Evolutionary conservation across 2,113 vertebrate genomes (phyloP), one percentile per base, ranked within the genome.

Genomic region (Psilopsiagon aurifrons): DNA sequence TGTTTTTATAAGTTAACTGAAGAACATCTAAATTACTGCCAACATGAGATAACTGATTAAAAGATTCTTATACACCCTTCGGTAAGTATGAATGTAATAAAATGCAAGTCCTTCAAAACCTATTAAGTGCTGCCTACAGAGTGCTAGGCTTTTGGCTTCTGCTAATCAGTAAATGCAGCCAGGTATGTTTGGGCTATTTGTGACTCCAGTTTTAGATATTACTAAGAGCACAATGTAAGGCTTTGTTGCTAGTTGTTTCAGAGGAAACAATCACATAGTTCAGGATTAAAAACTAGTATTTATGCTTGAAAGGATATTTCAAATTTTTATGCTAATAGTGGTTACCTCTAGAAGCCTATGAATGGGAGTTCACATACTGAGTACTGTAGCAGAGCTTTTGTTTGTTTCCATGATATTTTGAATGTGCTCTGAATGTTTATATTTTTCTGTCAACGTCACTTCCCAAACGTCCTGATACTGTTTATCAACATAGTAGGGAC

Each of bases 171-270:
- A 86, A 86, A 83, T 3, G 4, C 28, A 70, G 31, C 47, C 69
- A 59, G 60, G 14, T 3, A 23, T 31, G 47, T 73, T 63, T 64
- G 33, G n/a, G 29, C 47, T 94, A 55, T 35, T 19, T n/a, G 18
- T 39, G 69, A 86, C 39, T 79, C 0, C 0, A 79, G 66, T 76
- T 84, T 77, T 81, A 59, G 60, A 68, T 87, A 81, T 78, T 43
- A 5, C 74, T 76, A 68, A 31, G 16, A 60, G 43, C 46, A 86
- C 29, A 60, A 35, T 83, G 88, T 89, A 83, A 92, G 57, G 77
- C 49, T 90, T 91, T 88, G 69, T 90, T 91, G 74, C 35, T 64
- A 71, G 74, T 88, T 90, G 43, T 66, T 95, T 64, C 78, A 87
- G 57, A 73, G 83, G 62, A 91, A 87, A 78, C 67, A 83, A 79